phyloP scores from a whole-genome alignment of 2,113 vertebrate species.

The Rhagologus leucostigma region DNA sequence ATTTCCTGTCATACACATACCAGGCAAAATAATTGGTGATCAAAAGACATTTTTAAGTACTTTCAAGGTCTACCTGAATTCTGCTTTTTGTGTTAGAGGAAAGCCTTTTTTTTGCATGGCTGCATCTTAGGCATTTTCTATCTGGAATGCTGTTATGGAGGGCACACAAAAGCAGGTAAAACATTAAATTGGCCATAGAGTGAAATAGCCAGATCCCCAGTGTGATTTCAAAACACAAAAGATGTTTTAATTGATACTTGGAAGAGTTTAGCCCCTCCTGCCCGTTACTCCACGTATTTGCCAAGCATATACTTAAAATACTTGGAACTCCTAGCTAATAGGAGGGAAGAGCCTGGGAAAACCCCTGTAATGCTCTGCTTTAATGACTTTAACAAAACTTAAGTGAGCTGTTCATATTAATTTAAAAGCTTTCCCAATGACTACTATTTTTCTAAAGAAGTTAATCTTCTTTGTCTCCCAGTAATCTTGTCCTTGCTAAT shows the following conservation, averaged over 20 bases:
- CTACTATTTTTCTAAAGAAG: not conserved
- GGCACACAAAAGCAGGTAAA: not conserved
- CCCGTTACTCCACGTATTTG: not conserved
- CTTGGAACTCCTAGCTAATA: not conserved
- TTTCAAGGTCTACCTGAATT: not conserved
- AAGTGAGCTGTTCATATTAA: not conserved
- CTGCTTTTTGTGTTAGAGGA: not conserved
- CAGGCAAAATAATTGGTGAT: not conserved
- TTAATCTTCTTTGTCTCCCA: not conserved
- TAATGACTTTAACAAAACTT: not conserved
- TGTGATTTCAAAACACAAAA: not conserved
- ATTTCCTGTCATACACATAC: not conserved
- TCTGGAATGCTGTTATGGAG: not conserved
- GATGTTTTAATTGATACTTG: not conserved
- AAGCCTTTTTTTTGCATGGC: not conserved
- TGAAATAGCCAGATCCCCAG: not conserved
- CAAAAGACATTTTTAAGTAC: not conserved
- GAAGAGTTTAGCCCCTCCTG: not conserved
- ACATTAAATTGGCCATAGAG: not conserved
- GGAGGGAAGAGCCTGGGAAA: not conserved
- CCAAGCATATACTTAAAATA: not conserved
- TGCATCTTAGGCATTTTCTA: not conserved
- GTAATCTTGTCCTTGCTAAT: not conserved
- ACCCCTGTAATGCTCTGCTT: not conserved
- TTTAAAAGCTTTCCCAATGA: not conserved